These are phyloP conservation scores for Diarsia brunnea DNA, from an alignment of 2,888 invertebrate genomes.

Conservation along the genomic window DNA sequence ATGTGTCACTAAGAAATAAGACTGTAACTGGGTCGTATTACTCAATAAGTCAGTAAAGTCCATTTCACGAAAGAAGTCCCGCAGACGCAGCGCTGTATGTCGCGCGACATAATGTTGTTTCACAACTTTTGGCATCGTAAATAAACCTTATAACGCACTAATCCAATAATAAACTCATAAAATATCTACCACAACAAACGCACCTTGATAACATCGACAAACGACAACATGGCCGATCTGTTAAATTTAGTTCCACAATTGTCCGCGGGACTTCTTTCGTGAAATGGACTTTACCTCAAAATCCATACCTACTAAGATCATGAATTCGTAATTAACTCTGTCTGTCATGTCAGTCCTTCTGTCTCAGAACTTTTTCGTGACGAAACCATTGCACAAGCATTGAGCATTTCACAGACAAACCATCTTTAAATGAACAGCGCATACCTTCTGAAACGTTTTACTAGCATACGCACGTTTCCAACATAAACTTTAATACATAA, in stretches of 20 bases:
- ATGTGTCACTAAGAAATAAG: background rate
- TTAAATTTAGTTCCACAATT: too few species aligned
- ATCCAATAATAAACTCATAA: too few species aligned
- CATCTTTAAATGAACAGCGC: background rate
- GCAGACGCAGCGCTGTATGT: too few species aligned
- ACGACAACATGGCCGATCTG: too few species aligned
- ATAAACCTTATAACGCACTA: too few species aligned
- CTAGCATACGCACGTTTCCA: conserved; percentile 19
- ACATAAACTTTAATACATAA: conserved; percentile 45
- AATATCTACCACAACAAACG: too few species aligned
- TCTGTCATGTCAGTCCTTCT: background rate
- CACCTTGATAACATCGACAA: too few species aligned
- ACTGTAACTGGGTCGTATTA: background rate
- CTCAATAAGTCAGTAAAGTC: background rate
- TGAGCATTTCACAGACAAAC: background rate
- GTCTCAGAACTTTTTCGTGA: background rate
- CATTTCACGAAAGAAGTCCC: too few species aligned
- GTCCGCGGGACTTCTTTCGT: too few species aligned
- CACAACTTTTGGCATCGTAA: too few species aligned
- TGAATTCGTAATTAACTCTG: background rate
- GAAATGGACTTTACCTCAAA: too few species aligned
- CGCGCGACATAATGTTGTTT: too few species aligned
- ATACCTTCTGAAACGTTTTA: conserved; percentile 1
- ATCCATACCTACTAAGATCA: background rate
- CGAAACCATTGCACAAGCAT: background rate